Evolutionary conservation across 1,140 invertebrate genomes (phyloP).

Genomic region (Liolophura sinensis): DNA sequence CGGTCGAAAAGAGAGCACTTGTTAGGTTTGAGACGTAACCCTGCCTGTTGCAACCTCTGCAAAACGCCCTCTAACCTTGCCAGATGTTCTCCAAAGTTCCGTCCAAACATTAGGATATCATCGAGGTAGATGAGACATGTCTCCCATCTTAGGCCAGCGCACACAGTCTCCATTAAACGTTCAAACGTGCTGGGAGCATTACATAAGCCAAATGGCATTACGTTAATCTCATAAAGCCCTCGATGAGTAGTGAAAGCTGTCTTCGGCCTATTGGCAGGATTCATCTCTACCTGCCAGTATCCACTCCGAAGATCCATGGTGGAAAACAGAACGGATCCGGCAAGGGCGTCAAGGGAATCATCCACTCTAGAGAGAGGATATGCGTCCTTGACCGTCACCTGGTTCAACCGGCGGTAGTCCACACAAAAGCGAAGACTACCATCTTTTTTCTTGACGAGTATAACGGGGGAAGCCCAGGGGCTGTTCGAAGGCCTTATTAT

Average conservation of each 20-base stretch:
- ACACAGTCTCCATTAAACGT: conserved; percentile 21
- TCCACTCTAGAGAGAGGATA: conserved; percentile 63
- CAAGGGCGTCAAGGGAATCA: conserved; percentile 51
- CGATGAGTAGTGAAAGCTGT: conserved; percentile 29
- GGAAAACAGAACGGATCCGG: conserved; percentile 50
- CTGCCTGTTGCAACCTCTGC: too few relatives aligned
- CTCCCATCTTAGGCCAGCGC: conserved; percentile 17
- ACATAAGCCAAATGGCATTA: conserved; percentile 28
- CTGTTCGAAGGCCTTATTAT: too few relatives aligned
- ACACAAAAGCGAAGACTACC: too few relatives aligned
- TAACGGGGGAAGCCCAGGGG: too few relatives aligned
- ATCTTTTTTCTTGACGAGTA: too few relatives aligned
- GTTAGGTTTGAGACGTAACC: conserved; percentile 19
- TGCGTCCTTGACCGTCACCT: too few relatives aligned
- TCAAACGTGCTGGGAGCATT: too few relatives aligned
- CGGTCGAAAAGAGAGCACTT: conserved; percentile 17
- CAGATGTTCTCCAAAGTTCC: conserved; percentile 5
- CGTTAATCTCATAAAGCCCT: conserved; percentile 25
- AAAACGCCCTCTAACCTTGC: conserved; percentile 7
- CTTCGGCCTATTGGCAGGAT: conserved; percentile 15
- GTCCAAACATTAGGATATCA: conserved; percentile 17
- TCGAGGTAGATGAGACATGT: conserved; percentile 20
- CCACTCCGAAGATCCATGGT: too few relatives aligned
- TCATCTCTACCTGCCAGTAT: too few relatives aligned
- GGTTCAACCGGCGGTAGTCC: too few relatives aligned